A percentile compares a stretch with the other conserved stretches of the same genome.
Conservation (phyloP, 92 coral and sea anemone genomes). For the Actinernus sp. region DNA sequence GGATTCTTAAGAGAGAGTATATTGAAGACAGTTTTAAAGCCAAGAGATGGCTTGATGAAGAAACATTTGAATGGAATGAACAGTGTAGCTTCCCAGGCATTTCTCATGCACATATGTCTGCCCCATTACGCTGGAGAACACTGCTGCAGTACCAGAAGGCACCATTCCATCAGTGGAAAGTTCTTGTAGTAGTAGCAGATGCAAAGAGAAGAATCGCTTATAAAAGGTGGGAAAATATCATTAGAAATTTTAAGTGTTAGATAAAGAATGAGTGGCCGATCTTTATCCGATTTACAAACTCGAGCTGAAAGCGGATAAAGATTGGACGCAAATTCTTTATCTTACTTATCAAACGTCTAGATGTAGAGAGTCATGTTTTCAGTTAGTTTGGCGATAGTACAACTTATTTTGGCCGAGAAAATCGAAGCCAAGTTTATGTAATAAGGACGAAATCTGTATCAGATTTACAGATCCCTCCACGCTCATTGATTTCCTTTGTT, state of each 20-base stretch:
- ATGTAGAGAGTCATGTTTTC: too few species aligned
- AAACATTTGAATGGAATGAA: constrained; percentile 80
- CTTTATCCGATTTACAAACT: too few species aligned
- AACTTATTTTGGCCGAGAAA: too few species aligned
- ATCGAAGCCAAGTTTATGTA: too few species aligned
- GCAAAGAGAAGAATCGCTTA: constrained; percentile 83
- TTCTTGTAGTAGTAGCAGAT: constrained; percentile 74
- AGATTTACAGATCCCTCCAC: too few species aligned
- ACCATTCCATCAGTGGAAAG: constrained; percentile 85
- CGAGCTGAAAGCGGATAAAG: too few species aligned
- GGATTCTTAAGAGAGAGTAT: constrained; percentile 82
- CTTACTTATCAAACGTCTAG: too few species aligned
- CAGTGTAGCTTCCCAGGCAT: constrained; percentile 17
- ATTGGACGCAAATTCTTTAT: too few species aligned
- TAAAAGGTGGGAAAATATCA: constrained; percentile 58
- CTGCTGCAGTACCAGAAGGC: constrained; percentile 30
- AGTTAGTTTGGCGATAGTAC: too few species aligned
- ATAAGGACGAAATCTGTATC: too few species aligned
- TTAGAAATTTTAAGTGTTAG: not conserved
- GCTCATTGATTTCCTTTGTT: too few species aligned
- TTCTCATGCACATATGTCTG: constrained; percentile 49
- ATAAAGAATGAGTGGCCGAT: too few species aligned
- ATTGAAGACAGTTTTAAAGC: constrained; percentile 79
- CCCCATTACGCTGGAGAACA: constrained; percentile 92
- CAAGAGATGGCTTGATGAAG: constrained; percentile 82